Percentiles rank a stretch among this genome's conserved stretches.
phyloP scores from a whole-genome alignment of 2,113 vertebrate species.

The Daboia siamensis region DNA sequence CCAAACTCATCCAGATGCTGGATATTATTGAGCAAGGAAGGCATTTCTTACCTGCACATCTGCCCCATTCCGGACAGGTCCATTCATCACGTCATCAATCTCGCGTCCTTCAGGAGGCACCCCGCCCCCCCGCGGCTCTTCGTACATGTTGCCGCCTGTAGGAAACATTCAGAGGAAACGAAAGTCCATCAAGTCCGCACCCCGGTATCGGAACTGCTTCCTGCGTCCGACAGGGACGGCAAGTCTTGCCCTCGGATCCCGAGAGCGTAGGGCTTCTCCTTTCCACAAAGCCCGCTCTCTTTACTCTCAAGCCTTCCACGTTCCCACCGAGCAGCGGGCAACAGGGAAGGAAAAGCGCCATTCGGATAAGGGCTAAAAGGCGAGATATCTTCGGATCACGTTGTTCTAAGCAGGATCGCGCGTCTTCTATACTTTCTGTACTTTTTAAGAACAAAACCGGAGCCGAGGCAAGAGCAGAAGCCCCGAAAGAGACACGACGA shows the following conservation, averaged over 20 bases:
- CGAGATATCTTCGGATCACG: not conserved
- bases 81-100: not conserved
- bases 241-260: not conserved
- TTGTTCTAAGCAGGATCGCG: not conserved
- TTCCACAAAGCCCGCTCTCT: not conserved
- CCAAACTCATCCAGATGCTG: not conserved
- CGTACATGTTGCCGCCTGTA: not conserved
- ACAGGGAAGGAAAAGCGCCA: not conserved
- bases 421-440: not conserved
- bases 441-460: not conserved
- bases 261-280: too few relatives aligned
- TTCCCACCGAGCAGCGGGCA: not conserved
- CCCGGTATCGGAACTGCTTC: not conserved
- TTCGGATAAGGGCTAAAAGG: not conserved
- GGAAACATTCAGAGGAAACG: not conserved
- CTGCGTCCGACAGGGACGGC: not conserved
- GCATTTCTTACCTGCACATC: conserved; percentile 49
- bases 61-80: not conserved
- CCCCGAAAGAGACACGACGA: not conserved
- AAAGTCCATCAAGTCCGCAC: not conserved
- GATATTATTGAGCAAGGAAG: not conserved
- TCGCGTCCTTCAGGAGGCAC: rapidly evolving
- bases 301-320: not conserved
- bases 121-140: conserved; percentile 1
- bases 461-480: not conserved